Evolutionary conservation across 2,888 invertebrate species (phyloP), one percentile per base, ranked within the genome.

Genomic region (Amblyteles armatorius): DNA sequence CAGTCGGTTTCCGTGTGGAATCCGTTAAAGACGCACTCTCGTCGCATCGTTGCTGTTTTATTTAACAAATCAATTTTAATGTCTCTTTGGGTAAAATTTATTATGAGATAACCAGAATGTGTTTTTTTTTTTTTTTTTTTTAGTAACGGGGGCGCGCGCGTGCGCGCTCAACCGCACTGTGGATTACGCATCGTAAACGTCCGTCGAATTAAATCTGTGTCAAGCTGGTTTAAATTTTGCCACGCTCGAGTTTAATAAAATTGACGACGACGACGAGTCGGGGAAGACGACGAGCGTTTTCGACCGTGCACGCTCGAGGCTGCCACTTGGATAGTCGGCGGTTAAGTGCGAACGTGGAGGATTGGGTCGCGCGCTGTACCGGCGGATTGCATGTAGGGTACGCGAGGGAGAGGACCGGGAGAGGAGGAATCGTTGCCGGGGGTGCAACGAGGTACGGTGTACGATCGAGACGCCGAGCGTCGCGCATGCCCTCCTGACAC

Each of bases 291-390:
- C 52, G 77, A 83, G 73, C 52, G 72, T 79, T 80, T 67, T 80
- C 77, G 73, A 82, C 84, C 82, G 83, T 85, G 84, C 22, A 29
- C 87, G 84, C 87, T 85, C 89, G 90, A 89, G 90, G 89, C 89
- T 89, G 88, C 88, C 90, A 90, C 90, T 90, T 88, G 89, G 91
- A 90, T 89, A 90, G 91, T 88, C 92, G 90, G 87, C 91, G 91
- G 90, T 91, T 91, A 90, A 92, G 91, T 93, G 93, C 91, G 89
- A 90, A 83, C 88, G 87, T 86, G 88, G 78, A 84, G 87, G 86
- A 87, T 82, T 77, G 80, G 36, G 36, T 86, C 79, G 73, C 87
- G 84, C 81, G 82, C 69, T 80, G 85, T 76, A 79, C 52, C 68
- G 79, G 78, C 72, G 80, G 83, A 67, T 81, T 78, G 73, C 68